These are phyloP conservation scores for Geotrupes spiniger DNA, from an alignment of 2,888 invertebrate species.

Conservation along the genomic window DNA sequence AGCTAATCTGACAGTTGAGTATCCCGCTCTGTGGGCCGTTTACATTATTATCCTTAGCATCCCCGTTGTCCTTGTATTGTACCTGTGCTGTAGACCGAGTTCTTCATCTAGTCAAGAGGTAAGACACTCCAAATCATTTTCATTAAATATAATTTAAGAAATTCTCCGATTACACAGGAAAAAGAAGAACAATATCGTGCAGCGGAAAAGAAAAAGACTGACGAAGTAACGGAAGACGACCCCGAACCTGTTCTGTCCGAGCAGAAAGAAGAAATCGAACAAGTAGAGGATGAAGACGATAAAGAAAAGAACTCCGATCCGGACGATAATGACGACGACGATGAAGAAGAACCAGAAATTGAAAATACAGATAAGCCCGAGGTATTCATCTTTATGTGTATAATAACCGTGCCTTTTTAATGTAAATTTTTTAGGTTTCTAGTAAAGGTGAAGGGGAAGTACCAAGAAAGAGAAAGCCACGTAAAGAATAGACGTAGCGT, in stretches of 20 bases:
- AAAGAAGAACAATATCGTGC: conserved; percentile 51
- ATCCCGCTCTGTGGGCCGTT: conserved; percentile 90
- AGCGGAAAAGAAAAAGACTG: conserved; percentile 68
- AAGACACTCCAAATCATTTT: conserved; percentile 3
- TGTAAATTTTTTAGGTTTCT: conserved; percentile 20
- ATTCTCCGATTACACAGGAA: conserved; percentile 36
- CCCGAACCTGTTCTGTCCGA: conserved; percentile 41
- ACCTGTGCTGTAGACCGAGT: conserved; percentile 71
- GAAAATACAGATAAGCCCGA: conserved; percentile 26
- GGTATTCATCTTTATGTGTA: conserved; percentile 10
- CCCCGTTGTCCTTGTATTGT: conserved; percentile 75
- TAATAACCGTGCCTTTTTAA: neutral
- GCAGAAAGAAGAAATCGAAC: conserved; percentile 41
- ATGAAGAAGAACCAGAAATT: conserved; percentile 40
- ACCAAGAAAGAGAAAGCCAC: conserved; percentile 44
- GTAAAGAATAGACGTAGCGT: conserved; percentile 37
- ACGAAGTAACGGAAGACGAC: conserved; percentile 64
- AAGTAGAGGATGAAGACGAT: conserved; percentile 37
- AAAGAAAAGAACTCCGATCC: conserved; percentile 30
- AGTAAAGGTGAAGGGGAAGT: conserved; percentile 35
- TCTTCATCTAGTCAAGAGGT: conserved; percentile 36
- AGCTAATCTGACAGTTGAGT: conserved; percentile 73
- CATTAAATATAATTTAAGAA: neutral
- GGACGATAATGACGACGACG: conserved; percentile 41
- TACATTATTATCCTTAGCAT: conserved; percentile 76